phyloP scores from a whole-genome alignment of 2,888 invertebrate genomes.

The Odontothrips loti region DNA sequence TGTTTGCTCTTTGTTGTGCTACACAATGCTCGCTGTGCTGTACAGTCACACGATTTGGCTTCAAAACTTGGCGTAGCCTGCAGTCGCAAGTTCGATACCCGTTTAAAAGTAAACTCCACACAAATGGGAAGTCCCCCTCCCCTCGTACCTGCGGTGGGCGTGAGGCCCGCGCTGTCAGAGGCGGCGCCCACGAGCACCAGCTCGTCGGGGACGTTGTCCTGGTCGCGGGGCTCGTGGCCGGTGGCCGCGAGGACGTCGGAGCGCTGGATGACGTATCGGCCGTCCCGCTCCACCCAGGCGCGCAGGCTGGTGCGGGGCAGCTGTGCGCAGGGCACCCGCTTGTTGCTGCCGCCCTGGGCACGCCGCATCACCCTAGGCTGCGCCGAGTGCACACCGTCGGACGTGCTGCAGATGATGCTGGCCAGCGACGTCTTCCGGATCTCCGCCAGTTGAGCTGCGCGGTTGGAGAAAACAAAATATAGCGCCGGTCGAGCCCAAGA shows the following conservation, averaged over 20 bases:
- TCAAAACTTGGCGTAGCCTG: too few species aligned
- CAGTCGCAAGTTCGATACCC: too few species aligned
- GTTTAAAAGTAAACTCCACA: not conserved
- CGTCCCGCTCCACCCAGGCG: slow-evolving; percentile 17
- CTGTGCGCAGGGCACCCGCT: slow-evolving; percentile 57
- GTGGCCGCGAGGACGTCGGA: not conserved
- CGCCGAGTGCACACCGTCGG: slow-evolving; percentile 59
- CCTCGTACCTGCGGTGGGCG: not conserved
- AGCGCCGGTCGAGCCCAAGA: too few species aligned
- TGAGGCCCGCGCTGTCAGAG: not conserved
- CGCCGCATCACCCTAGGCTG: slow-evolving; percentile 69
- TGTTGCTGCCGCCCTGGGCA: slow-evolving; percentile 50
- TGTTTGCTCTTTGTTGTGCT: too few species aligned
- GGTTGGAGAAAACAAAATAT: slow-evolving; percentile 30
- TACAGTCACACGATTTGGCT: too few species aligned
- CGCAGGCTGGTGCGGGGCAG: slow-evolving; percentile 19
- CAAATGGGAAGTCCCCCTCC: not conserved
- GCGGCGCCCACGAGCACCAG: slow-evolving; percentile 1
- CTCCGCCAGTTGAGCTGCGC: slow-evolving; percentile 69
- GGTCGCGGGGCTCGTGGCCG: not conserved
- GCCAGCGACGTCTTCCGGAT: slow-evolving; percentile 72
- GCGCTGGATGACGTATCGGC: not conserved
- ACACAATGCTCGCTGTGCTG: too few species aligned
- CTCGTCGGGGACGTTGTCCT: slow-evolving; percentile 2
- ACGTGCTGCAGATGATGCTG: slow-evolving; percentile 71